Conservation (phyloP, 92 coral and sea anemone genomes). For the Siderastrea radians region DNA sequence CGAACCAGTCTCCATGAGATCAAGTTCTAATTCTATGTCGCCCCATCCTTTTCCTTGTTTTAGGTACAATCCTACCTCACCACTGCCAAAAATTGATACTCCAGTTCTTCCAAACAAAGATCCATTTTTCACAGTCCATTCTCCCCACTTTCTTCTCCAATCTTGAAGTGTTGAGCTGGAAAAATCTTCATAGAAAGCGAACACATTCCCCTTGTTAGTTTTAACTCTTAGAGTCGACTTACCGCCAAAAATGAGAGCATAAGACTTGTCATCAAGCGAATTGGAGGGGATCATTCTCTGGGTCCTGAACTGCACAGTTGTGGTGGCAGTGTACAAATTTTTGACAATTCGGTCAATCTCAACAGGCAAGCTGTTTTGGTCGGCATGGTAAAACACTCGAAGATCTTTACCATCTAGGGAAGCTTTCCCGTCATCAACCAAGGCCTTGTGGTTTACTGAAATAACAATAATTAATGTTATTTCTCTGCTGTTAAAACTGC, state of each 20-base stretch:
- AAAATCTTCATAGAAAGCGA: conserved; percentile 70
- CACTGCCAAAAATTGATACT: conserved; percentile 30
- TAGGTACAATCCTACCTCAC: conserved; percentile 69
- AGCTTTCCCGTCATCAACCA: conserved; percentile 32
- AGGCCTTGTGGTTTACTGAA: conserved; percentile 44
- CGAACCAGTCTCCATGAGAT: conserved; percentile 75
- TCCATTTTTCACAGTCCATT: conserved; percentile 49
- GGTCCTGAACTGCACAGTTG: conserved; percentile 41
- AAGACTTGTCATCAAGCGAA: conserved; percentile 22
- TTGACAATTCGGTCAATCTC: conserved; percentile 46
- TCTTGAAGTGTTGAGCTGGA: conserved; percentile 23
- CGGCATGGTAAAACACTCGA: conserved; percentile 52
- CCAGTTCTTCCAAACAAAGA: conserved; percentile 66
- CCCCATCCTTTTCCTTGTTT: conserved; percentile 70
- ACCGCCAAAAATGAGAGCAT: conserved; percentile 69
- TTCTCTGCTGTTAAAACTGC: too few species aligned
- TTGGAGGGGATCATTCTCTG: conserved; percentile 47
- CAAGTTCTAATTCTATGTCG: conserved; percentile 84
- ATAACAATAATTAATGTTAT: too few species aligned
- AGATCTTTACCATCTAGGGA: conserved; percentile 43
- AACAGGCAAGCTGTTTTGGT: conserved; percentile 13
- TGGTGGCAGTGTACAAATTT: conserved; percentile 19
- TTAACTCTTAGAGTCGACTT: conserved; percentile 59
- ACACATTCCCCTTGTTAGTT: conserved; percentile 62
- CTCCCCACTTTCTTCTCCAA: conserved; percentile 58